phyloP scores from a whole-genome alignment of 2,888 invertebrate genomes.

The Diaprepes abbreviatus region DNA sequence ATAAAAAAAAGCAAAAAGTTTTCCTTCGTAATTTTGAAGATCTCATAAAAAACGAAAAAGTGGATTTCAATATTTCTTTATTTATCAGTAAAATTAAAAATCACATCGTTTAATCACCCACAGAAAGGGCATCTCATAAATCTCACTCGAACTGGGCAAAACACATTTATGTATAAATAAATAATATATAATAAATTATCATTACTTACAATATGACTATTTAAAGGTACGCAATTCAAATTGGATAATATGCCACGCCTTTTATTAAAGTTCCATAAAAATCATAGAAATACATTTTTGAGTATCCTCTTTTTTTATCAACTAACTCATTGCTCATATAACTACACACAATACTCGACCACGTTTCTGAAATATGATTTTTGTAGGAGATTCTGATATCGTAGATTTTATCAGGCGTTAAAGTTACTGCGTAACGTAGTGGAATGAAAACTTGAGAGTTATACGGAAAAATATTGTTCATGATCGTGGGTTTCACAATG shows the following conservation, averaged over 20 bases:
- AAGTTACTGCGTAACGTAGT: conserved; percentile 53
- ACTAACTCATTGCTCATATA: conserved; percentile 58
- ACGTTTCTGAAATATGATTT: conserved; percentile 52
- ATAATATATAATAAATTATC: conserved; percentile 8
- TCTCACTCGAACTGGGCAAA: background rate
- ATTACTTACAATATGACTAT: background rate
- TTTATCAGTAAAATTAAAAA: background rate
- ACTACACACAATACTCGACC: conserved; percentile 55
- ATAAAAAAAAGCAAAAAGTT: too few species aligned
- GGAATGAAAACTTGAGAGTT: conserved; percentile 54
- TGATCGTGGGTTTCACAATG: conserved; percentile 52
- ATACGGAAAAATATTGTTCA: conserved; percentile 51
- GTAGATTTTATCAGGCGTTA: conserved; percentile 57
- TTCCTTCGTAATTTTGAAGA: too few species aligned
- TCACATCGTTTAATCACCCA: background rate
- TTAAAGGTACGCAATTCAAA: conserved; percentile 32
- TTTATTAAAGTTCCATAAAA: conserved; percentile 59
- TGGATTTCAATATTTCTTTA: background rate
- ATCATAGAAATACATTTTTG: conserved; percentile 59
- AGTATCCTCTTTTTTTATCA: conserved; percentile 50
- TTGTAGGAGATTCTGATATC: conserved; percentile 58
- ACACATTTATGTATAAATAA: background rate
- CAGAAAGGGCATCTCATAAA: background rate
- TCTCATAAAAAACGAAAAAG: too few species aligned
- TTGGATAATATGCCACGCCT: conserved; percentile 61